Evolutionary conservation across 2,113 vertebrate species (phyloP).

Genomic region (Trochalopteron elliotii): DNA sequence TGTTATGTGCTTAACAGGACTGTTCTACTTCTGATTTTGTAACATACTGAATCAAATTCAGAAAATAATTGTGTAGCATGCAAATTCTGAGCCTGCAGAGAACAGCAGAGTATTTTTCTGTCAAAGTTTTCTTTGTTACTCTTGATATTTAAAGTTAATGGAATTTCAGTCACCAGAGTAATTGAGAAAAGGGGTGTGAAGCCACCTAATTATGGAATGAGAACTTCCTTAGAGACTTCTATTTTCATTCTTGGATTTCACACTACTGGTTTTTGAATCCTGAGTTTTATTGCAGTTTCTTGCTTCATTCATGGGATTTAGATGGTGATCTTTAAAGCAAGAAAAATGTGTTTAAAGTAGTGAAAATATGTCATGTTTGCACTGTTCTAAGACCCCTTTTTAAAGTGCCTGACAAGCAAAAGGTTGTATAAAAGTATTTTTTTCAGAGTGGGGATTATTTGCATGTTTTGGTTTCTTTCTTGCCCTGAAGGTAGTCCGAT

Average conservation of each 20-base stretch:
- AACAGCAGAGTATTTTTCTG: neutral
- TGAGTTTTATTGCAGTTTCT: neutral
- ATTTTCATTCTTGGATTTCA: neutral
- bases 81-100: neutral
- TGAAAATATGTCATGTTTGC: neutral
- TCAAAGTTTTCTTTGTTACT: neutral
- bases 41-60: neutral
- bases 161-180: neutral
- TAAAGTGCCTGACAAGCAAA: neutral
- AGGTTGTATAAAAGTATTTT: neutral
- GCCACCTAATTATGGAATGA: neutral
- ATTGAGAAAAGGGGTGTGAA: neutral
- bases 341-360: neutral
- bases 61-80: neutral
- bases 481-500: neutral
- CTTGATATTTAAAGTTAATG: neutral
- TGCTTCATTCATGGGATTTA: neutral
- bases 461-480: neutral
- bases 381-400: neutral
- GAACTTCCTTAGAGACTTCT: neutral
- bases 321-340: neutral
- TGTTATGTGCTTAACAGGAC: neutral
- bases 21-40: neutral
- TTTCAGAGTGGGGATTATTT: fast-evolving
- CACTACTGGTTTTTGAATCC: neutral